phyloP scores from a whole-genome alignment of 2,888 invertebrate genomes.

The Parasteatoda lunata region DNA sequence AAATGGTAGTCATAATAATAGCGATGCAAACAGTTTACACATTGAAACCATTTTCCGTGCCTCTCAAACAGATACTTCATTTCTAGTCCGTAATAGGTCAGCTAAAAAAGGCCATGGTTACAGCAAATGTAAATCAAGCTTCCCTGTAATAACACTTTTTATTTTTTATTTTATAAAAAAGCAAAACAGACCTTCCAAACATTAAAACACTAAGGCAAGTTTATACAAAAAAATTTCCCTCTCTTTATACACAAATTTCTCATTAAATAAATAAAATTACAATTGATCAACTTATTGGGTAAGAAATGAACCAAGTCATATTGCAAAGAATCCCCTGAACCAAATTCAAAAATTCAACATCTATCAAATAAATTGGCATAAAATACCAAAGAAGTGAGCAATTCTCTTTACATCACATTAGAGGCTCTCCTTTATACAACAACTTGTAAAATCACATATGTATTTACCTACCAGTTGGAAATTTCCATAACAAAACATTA shows the following conservation, averaged over 20 bases:
- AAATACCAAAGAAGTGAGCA: background rate
- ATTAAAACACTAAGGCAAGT: background rate
- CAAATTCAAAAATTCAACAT: background rate
- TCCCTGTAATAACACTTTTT: background rate
- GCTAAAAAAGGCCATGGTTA: background rate
- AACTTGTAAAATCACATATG: slow-evolving; percentile 8
- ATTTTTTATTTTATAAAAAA: background rate
- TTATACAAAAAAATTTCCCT: background rate
- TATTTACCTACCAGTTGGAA: slow-evolving; percentile 29
- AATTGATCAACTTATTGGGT: background rate
- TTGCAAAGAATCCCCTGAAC: background rate
- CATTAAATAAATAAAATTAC: background rate
- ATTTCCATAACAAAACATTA: slow-evolving; percentile 8
- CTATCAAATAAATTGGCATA: background rate
- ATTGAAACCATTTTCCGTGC: background rate
- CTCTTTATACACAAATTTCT: background rate
- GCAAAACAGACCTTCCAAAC: background rate
- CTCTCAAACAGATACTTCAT: slow-evolving; percentile 12
- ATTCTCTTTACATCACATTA: background rate
- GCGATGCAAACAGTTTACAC: too few species aligned
- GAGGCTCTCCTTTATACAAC: background rate
- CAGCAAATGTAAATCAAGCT: background rate
- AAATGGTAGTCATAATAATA: too few species aligned
- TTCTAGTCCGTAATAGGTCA: background rate
- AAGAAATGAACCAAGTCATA: background rate